Evolutionary conservation across 1,140 invertebrate species (phyloP).

Genomic region (Temnothorax longispinosus): DNA sequence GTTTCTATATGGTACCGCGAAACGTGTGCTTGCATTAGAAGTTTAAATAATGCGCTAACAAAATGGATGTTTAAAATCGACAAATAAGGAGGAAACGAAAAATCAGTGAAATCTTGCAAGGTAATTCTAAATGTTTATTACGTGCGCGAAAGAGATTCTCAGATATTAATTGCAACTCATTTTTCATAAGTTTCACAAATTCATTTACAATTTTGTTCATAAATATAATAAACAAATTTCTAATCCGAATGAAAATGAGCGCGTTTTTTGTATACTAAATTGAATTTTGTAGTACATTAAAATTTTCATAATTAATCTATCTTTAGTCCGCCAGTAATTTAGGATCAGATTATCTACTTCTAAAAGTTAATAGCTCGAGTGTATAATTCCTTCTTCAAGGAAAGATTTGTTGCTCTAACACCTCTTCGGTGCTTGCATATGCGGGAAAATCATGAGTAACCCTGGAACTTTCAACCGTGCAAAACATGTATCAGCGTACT

Average conservation of each 20-base stretch:
- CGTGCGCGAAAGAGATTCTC: background rate
- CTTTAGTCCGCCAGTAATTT: background rate
- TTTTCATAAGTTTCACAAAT: background rate
- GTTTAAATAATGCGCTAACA: background rate
- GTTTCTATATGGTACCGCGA: background rate
- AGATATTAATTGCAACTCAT: background rate
- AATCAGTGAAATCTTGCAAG: background rate
- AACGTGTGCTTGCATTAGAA: background rate
- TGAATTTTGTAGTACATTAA: background rate
- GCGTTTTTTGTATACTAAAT: background rate
- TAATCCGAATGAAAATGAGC: background rate
- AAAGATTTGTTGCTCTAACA: background rate
- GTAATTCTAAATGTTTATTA: background rate
- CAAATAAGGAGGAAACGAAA: background rate
- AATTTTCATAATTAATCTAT: conserved; percentile 15
- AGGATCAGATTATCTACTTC: background rate
- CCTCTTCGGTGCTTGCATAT: background rate
- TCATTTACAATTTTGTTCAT: background rate
- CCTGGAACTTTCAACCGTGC: conserved; percentile 56
- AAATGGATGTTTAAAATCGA: conserved; percentile 19
- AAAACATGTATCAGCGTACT: conserved; percentile 24
- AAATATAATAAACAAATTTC: background rate
- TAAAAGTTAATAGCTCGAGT: conserved; percentile 18
- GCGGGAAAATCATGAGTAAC: conserved; percentile 50
- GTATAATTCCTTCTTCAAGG: conserved; percentile 3